Conservation (phyloP, 2,888 invertebrate species). For the Apomyelois bistriatella region DNA sequence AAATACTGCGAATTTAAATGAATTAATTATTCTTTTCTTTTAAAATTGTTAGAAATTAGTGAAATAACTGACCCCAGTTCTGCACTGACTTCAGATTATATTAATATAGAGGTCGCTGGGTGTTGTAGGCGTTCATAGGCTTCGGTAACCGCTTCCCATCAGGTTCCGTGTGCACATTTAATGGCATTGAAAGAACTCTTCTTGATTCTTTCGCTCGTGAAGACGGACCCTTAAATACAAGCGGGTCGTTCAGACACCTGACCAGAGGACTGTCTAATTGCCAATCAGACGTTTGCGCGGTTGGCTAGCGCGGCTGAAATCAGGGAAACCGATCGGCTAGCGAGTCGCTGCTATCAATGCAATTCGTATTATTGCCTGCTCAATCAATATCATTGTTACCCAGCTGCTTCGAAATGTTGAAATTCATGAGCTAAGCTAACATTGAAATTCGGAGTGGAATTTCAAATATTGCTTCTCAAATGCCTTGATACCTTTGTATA, state of each 20-base stretch:
- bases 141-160: too few relatives aligned
- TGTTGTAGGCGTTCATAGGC: too few relatives aligned
- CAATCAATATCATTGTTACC: neutral
- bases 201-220: neutral
- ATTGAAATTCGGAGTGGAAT: neutral
- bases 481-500: too few relatives aligned
- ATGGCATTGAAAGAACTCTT: too few relatives aligned
- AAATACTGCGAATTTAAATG: neutral
- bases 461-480: neutral
- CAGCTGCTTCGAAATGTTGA: neutral
- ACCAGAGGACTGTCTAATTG: constrained; percentile 41
- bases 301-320: constrained; percentile 33
- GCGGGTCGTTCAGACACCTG: constrained; percentile 43
- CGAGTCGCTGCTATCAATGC: constrained; percentile 9
- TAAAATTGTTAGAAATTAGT: too few relatives aligned
- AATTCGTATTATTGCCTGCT: neutral
- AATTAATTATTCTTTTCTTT: too few relatives aligned
- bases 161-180: too few relatives aligned
- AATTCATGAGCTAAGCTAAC: neutral
- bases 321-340: constrained; percentile 17
- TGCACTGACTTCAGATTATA: too few relatives aligned
- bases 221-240: constrained; percentile 16
- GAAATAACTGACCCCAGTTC: too few relatives aligned
- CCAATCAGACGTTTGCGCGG: constrained; percentile 56
- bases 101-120: too few relatives aligned